Evolutionary conservation across 2,113 vertebrate genomes (phyloP).

Genomic region (Onychostruthus taczanowskii): DNA sequence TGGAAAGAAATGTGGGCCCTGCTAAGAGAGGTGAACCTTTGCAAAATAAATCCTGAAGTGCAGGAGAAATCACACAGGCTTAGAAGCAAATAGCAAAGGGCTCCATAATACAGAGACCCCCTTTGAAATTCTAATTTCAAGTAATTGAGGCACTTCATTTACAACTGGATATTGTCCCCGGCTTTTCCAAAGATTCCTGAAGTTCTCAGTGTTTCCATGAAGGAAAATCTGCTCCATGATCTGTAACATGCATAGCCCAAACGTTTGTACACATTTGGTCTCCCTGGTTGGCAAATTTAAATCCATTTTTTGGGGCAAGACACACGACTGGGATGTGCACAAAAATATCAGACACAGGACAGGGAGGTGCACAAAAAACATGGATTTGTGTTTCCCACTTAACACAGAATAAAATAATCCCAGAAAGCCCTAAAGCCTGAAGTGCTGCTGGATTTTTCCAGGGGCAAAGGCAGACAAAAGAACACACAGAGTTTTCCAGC

Average conservation of each 20-base stretch:
- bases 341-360: background rate
- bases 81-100: background rate
- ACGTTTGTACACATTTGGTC: background rate
- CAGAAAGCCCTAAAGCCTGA: background rate
- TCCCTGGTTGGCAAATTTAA: background rate
- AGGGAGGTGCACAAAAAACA: background rate
- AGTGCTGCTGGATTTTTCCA: background rate
- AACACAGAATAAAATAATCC: background rate
- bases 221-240: background rate
- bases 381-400: background rate
- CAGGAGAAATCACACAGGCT: background rate
- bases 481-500: background rate
- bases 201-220: background rate
- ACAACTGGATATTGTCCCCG: background rate
- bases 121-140: background rate
- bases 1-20: background rate
- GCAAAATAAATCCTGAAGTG: background rate
- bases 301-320: background rate
- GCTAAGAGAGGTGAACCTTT: background rate
- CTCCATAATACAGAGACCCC: background rate
- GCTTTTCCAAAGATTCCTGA: background rate
- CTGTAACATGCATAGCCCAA: rapidly evolving
- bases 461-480: background rate
- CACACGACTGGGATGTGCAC: background rate
- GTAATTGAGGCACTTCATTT: background rate